Conservation (phyloP, 2,797 vertebrate species). For the Pogoniulus pusillus region DNA sequence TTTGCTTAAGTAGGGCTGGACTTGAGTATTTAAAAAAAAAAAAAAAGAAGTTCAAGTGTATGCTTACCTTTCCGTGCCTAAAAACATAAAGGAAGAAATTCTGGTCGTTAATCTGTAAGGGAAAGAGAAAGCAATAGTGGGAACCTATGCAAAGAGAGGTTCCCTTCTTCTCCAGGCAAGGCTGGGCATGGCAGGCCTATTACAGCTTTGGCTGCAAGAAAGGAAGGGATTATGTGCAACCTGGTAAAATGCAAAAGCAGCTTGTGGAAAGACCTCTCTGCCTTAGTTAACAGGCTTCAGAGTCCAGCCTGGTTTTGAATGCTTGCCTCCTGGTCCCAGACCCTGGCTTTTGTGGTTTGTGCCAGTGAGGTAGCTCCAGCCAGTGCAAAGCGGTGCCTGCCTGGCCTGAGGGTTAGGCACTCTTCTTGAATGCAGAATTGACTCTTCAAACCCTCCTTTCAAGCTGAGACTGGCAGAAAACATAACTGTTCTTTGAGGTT, state of each 20-base stretch:
- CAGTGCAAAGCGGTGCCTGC: background rate
- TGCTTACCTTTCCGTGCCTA: conserved; percentile 4
- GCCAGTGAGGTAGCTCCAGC: background rate
- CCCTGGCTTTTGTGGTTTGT: background rate
- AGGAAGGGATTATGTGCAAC: background rate
- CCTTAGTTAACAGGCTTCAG: background rate
- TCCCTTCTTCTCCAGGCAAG: background rate
- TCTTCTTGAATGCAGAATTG: fast-evolving
- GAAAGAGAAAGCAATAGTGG: background rate
- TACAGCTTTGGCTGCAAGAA: background rate
- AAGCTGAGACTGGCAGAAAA: background rate
- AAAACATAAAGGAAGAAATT: conserved; percentile 4
- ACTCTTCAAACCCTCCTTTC: background rate
- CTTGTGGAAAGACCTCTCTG: background rate
- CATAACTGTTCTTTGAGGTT: background rate
- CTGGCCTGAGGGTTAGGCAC: background rate
- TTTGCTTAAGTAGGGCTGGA: conserved; percentile 50
- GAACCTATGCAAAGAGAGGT: background rate
- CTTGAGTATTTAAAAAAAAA: conserved; percentile 2
- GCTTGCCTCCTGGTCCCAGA: background rate
- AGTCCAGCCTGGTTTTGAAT: background rate
- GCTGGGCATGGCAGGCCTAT: background rate
- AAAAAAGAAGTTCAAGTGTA: background rate
- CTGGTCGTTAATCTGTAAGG: background rate
- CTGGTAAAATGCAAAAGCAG: background rate